Conservation (phyloP, 2,113 vertebrate genomes). For the Telmatochromis sp. region DNA sequence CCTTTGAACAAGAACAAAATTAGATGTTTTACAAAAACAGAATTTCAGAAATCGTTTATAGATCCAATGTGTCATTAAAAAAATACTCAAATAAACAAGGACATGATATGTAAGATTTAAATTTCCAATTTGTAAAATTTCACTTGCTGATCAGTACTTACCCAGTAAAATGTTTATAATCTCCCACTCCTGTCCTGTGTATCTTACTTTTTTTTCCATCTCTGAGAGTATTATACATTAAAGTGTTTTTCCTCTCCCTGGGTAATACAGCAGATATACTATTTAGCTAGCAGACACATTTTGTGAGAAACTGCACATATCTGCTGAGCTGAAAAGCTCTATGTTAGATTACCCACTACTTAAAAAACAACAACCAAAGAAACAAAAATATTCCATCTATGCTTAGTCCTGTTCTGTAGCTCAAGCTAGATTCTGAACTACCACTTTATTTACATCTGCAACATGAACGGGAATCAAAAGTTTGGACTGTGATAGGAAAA, state of each 20-base stretch:
- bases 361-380: not conserved
- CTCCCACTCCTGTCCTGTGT: not conserved
- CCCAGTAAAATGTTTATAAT: not conserved
- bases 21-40: not conserved
- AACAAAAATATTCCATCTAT: not conserved
- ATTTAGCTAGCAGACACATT: not conserved
- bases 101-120: not conserved
- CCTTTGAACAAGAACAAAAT: not conserved
- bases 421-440: not conserved
- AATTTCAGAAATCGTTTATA: not conserved
- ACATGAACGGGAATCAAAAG: not conserved
- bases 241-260: not conserved
- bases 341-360: not conserved
- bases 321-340: not conserved
- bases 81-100: not conserved
- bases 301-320: not conserved
- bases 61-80: not conserved
- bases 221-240: not conserved
- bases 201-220: accelerated
- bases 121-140: not conserved
- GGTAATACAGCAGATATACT: not conserved
- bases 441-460: accelerated
- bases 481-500: not conserved
- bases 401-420: not conserved
- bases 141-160: not conserved